phyloP scores from a whole-genome alignment of 2,888 invertebrate genomes.

The Merodon equestris region DNA sequence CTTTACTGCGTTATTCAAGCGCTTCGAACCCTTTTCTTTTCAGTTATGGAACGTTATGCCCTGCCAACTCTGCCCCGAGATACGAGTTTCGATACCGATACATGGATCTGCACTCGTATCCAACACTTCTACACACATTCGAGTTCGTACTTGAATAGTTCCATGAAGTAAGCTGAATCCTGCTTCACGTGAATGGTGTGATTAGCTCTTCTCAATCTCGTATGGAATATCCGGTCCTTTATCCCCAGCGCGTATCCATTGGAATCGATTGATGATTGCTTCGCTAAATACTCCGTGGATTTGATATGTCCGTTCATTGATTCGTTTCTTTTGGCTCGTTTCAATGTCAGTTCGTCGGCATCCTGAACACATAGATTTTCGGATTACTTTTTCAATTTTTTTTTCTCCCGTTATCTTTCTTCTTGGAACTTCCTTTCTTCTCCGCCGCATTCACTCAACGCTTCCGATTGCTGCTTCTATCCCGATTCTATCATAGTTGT shows the following conservation, averaged over 20 bases:
- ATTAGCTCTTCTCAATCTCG: slow-evolving; percentile 42
- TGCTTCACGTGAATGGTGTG: slow-evolving; percentile 45
- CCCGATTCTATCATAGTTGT: slow-evolving; percentile 33
- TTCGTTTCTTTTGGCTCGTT: slow-evolving; percentile 35
- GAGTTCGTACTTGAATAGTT: not conserved
- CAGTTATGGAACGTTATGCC: not conserved
- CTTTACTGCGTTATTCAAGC: slow-evolving; percentile 30
- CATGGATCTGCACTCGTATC: slow-evolving; percentile 2
- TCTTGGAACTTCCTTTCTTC: slow-evolving; percentile 3
- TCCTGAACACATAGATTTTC: slow-evolving; percentile 52
- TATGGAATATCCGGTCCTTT: slow-evolving; percentile 37
- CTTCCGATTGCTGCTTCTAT: slow-evolving; percentile 22
- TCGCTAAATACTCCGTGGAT: slow-evolving; percentile 59
- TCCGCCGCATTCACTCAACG: slow-evolving; percentile 17
- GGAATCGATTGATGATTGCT: slow-evolving; percentile 64
- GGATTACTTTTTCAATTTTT: slow-evolving; percentile 55
- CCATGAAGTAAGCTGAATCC: slow-evolving; percentile 22
- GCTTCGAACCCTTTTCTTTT: slow-evolving; percentile 36
- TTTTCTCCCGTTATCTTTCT: too few species aligned
- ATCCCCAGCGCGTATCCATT: slow-evolving; percentile 47
- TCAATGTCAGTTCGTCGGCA: slow-evolving; percentile 39
- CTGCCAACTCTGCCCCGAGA: not conserved
- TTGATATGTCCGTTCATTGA: slow-evolving; percentile 52
- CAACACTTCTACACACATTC: not conserved
- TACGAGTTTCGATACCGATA: not conserved